A percentile compares a stretch with the other conserved stretches of the same genome.
phyloP scores from a whole-genome alignment of 2,797 vertebrate species.

The Typhlichthys eigenmanni region DNA sequence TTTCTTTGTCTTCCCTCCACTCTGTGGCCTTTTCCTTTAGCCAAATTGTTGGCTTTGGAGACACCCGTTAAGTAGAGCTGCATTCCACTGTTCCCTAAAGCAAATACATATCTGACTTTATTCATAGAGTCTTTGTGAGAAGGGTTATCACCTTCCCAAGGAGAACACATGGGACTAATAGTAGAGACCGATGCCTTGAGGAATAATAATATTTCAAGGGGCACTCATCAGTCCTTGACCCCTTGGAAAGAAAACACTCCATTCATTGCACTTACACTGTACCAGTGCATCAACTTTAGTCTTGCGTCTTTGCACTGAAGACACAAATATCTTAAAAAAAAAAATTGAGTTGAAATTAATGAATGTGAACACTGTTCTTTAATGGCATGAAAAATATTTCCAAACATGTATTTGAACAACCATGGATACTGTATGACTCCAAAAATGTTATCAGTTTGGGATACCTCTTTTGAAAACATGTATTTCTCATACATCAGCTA shows the following conservation, averaged over 20 bases:
- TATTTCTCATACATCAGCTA: no score
- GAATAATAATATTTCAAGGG: constrained; percentile 62
- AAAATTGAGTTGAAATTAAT: not conserved
- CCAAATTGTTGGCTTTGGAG: constrained; percentile 68
- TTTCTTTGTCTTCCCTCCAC: constrained; percentile 61
- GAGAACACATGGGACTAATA: constrained; percentile 61
- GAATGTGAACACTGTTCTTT: not conserved
- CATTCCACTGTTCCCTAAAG: constrained; percentile 64
- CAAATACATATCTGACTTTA: constrained; percentile 51
- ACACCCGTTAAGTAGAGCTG: constrained; percentile 60
- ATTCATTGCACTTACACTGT: constrained; percentile 49
- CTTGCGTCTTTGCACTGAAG: no score
- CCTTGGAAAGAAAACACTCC: constrained; percentile 54
- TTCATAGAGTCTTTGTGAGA: constrained; percentile 68
- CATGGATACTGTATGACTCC: constrained; percentile 5
- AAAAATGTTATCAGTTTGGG: not conserved
- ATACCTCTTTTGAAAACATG: not conserved
- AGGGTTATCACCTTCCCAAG: constrained; percentile 71
- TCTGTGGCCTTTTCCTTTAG: constrained; percentile 67
- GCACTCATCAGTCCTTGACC: constrained; percentile 63
- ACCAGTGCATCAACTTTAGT: constrained; percentile 3
- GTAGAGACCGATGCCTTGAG: constrained; percentile 60
- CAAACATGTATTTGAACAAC: not conserved
- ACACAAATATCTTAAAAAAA: no score
- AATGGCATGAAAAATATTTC: not conserved